A percentile compares a stretch with the other conserved stretches of the same genome.
phyloP scores from a whole-genome alignment of 1,140 invertebrate species.

The Trichomalopsis sarcophagae region DNA sequence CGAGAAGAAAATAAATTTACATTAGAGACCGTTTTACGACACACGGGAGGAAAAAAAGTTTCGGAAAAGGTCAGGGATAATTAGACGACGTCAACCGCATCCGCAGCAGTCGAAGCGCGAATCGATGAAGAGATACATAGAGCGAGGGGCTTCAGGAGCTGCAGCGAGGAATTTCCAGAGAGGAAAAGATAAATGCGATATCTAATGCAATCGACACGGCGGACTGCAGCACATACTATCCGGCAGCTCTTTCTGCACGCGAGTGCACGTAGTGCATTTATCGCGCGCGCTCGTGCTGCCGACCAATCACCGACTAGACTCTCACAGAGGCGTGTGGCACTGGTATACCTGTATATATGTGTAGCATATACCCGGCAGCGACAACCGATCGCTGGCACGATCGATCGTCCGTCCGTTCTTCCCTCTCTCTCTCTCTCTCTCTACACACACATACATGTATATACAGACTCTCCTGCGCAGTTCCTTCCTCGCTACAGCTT shows the following conservation, averaged over 20 bases:
- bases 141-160: not conserved
- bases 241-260: constrained; percentile 14
- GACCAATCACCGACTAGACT: not conserved
- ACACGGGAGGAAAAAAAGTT: not conserved
- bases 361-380: not conserved
- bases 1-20: not conserved
- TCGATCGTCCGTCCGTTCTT: constrained; percentile 54
- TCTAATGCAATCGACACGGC: constrained; percentile 50
- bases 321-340: not conserved
- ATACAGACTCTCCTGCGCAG: not conserved
- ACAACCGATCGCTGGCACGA: constrained; percentile 47
- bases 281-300: constrained; percentile 12
- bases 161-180: not conserved
- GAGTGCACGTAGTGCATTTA: constrained; percentile 41
- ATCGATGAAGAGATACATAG: constrained; percentile 36
- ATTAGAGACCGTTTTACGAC: not conserved
- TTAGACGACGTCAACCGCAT: constrained; percentile 1
- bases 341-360: not conserved
- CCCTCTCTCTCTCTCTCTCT: not conserved
- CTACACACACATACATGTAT: not conserved
- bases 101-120: not conserved
- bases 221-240: not conserved
- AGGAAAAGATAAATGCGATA: constrained; percentile 49
- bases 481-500: constrained; percentile 8
- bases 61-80: constrained; percentile 23